Evolutionary conservation across 2,888 invertebrate species (phyloP).

Genomic region (Pseudanteris insignis): DNA sequence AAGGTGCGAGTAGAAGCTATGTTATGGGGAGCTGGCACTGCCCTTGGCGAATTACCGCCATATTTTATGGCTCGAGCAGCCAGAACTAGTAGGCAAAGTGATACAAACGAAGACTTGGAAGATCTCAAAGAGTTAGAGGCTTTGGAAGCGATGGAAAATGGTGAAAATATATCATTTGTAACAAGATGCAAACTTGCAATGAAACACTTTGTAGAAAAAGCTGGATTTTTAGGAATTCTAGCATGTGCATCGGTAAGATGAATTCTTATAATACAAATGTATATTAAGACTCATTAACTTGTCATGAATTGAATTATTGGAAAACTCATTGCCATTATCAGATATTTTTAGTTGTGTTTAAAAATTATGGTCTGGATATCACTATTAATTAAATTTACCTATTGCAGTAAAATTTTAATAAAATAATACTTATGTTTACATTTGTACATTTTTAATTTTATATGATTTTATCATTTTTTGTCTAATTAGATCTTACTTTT

Average conservation of each 20-base stretch:
- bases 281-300: too few relatives aligned
- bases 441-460: too few relatives aligned
- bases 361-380: too few relatives aligned
- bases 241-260: slow-evolving; percentile 89
- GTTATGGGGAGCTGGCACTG: slow-evolving; percentile 98
- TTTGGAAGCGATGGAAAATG: slow-evolving; percentile 72
- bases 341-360: too few relatives aligned
- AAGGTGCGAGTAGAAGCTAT: slow-evolving; percentile 95
- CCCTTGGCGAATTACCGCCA: slow-evolving; percentile 97
- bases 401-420: too few relatives aligned
- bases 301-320: too few relatives aligned
- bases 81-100: slow-evolving; percentile 68
- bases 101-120: slow-evolving; percentile 70
- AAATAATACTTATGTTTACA: too few relatives aligned
- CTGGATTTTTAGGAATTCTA: slow-evolving; percentile 95
- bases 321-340: too few relatives aligned
- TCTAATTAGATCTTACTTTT: too few relatives aligned
- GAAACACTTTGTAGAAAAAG: slow-evolving; percentile 88
- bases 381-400: too few relatives aligned
- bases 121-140: slow-evolving; percentile 80
- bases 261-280: too few relatives aligned
- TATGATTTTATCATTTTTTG: too few relatives aligned
- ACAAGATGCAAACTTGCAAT: slow-evolving; percentile 86
- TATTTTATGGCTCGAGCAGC: slow-evolving; percentile 99
- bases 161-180: slow-evolving; percentile 72